Conservation (phyloP, 2,113 vertebrate species). For the Scatophagus argus region DNA sequence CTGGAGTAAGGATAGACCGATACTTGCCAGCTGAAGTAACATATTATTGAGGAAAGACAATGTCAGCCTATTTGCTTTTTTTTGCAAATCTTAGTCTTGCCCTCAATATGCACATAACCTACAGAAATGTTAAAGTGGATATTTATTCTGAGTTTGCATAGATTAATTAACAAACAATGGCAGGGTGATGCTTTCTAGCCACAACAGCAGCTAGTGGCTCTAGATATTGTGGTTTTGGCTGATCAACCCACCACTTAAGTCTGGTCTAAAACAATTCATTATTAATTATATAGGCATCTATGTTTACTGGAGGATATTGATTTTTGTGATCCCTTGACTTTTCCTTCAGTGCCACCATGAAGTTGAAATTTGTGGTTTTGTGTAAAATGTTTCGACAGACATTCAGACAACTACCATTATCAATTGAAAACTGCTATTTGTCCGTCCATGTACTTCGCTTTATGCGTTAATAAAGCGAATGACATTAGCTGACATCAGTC, state of each 20-base stretch:
- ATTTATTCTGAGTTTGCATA: not conserved
- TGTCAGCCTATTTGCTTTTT: not conserved
- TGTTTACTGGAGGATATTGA: not conserved
- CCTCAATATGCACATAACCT: not conserved
- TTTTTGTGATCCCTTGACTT: not conserved
- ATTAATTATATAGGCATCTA: not conserved
- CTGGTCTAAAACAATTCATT: not conserved
- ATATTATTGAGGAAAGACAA: not conserved
- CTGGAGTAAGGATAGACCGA: conserved; percentile 82
- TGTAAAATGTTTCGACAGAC: not conserved
- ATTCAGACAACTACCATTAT: too few species aligned
- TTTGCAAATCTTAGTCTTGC: not conserved
- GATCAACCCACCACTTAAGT: not conserved
- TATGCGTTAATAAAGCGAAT: not conserved
- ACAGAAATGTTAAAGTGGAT: not conserved
- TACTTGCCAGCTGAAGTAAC: conserved; percentile 48
- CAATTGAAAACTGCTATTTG: not conserved
- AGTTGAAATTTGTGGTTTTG: not conserved
- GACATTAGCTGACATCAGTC: not conserved
- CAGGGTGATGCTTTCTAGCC: not conserved
- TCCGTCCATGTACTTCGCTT: not conserved
- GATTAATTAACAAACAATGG: not conserved
- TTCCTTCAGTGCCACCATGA: not conserved
- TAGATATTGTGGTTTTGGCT: not conserved
- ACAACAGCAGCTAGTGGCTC: not conserved